Evolutionary conservation across 2,888 invertebrate species (phyloP), one percentile per base, ranked within the genome.

Genomic region (Leptarthrus brevirostris): DNA sequence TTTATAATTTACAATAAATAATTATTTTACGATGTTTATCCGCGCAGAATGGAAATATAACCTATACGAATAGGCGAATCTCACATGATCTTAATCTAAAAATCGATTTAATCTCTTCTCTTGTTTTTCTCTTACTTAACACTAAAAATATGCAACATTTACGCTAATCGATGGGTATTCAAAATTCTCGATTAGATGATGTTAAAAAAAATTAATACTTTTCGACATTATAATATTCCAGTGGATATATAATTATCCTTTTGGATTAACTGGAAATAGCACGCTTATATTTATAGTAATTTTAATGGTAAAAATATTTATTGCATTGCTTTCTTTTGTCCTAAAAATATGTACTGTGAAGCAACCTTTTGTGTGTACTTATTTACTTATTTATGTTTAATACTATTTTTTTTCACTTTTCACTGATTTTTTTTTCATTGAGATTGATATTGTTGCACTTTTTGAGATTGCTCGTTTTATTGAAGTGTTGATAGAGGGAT

Each of bases 321-420:
- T 69, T 69, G 69, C 69, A 69, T 69, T 69, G 69, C 52, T 69
- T 34, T 47, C n/a, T 66, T 66, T 64, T 20, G 18, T 58, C 64
- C 64, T 52, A 69, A 69, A 69, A 69, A 69, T 69, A 69, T 52
- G 69, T 69, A 69, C 24, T 69, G 52, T 69, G 49, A 52, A 69
- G 52, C 64, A 64, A 64, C 64, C 64, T 44, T 36, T 64, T 64
- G 44, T 61, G 36, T 64, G 40, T 64, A 52, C 69, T 69, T 69
- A 69, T 16, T 47, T 66, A 30, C 30, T 30, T 30, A 30, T 61
- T 40, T 47, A 69, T 20, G 30, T 30, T 52, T 49, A 52, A 20
- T 24, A 30, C 52, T 34, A 49, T 52, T 18, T 18, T 14, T 47
- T 52, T 30, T 52, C 20, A 26, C n/a, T n/a, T 69, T 52, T 30